These are phyloP conservation scores for Dendropsophus ebraccatus DNA, from an alignment of 2,113 vertebrate species.

Conservation along the genomic window DNA sequence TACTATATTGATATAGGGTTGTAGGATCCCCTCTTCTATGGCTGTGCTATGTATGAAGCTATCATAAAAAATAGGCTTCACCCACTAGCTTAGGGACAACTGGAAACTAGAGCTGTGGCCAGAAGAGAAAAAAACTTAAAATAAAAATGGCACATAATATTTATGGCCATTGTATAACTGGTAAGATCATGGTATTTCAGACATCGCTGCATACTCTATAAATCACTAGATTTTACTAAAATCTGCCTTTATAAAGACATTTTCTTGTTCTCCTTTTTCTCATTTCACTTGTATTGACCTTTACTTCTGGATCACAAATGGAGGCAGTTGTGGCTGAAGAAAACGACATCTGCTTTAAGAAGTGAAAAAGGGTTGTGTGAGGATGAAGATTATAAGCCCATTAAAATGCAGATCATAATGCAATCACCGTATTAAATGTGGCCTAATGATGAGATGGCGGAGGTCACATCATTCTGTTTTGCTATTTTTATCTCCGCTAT, in stretches of 20 bases:
- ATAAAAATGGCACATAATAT: too few species aligned
- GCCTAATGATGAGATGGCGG: background rate
- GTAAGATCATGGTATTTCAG: too few species aligned
- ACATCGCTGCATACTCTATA: too few species aligned
- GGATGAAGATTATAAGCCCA: constrained; percentile 17
- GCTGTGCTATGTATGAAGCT: too few species aligned
- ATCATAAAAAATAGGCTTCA: too few species aligned
- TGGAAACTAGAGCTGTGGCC: too few species aligned
- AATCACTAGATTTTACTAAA: background rate
- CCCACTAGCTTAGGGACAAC: too few species aligned
- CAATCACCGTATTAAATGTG: constrained; percentile 13
- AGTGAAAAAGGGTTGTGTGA: background rate
- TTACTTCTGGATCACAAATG: constrained; percentile 34
- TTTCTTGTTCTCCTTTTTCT: background rate
- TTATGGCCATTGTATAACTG: too few species aligned
- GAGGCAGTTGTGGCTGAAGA: background rate
- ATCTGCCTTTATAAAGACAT: background rate
- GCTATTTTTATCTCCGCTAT: background rate
- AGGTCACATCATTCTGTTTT: background rate
- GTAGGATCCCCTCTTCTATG: too few species aligned
- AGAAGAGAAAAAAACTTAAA: too few species aligned
- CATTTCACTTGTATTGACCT: background rate
- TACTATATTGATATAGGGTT: too few species aligned
- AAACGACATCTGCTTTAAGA: background rate
- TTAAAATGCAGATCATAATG: constrained; percentile 18